phyloP scores from a whole-genome alignment of 2,113 vertebrate species.

The Mionectes macconnelli region DNA sequence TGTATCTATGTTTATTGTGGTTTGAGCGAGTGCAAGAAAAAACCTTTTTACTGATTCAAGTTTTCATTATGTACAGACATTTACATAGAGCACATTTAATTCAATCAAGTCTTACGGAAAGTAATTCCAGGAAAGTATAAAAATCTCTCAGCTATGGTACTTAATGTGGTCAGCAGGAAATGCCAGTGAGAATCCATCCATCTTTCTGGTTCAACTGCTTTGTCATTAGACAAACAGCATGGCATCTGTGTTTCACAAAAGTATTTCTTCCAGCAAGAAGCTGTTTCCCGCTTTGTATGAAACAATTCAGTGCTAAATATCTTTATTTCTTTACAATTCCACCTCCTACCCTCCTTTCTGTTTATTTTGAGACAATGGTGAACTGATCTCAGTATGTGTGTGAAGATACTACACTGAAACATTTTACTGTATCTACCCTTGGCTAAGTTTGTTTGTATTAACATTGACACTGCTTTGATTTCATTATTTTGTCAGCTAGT shows the following conservation, averaged over 20 bases:
- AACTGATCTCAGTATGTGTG: neutral
- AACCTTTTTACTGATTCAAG: neutral
- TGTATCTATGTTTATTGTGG: neutral
- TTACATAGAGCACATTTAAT: constrained; percentile 36
- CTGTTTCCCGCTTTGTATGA: neutral
- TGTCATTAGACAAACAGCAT: constrained; percentile 56
- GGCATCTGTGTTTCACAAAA: neutral
- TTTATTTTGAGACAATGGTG: neutral
- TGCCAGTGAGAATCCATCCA: constrained; percentile 3
- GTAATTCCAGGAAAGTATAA: constrained; percentile 3
- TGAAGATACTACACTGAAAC: neutral
- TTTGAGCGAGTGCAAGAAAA: constrained; percentile 20
- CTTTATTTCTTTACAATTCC: neutral
- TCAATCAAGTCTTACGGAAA: constrained; percentile 7
- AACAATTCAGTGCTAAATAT: neutral
- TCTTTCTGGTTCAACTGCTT: constrained; percentile 58
- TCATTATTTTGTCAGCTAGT: neutral
- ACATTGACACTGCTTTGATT: neutral
- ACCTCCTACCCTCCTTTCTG: neutral
- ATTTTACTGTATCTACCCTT: neutral
- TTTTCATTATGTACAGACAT: constrained; percentile 29
- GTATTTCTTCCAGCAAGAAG: constrained; percentile 31
- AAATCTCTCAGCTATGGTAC: neutral
- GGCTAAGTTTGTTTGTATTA: neutral
- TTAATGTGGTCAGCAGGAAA: constrained; percentile 28